These are phyloP conservation scores for Tragelaphus strepsiceros DNA, from an alignment of 2,113 vertebrate species.

Conservation along the genomic window DNA sequence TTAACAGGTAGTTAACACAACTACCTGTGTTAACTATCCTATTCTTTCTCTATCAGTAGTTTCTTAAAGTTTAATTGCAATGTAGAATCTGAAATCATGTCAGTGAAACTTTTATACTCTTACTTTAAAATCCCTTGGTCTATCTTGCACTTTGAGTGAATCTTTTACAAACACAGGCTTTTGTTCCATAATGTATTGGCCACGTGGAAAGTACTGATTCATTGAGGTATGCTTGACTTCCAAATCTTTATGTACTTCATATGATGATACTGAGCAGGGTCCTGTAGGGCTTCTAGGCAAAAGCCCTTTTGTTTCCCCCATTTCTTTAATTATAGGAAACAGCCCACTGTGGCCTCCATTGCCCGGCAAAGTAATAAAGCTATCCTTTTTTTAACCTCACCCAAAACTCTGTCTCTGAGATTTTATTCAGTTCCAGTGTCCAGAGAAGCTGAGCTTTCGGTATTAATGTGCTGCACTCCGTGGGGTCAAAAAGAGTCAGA, in stretches of 20 bases:
- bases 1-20: not conserved
- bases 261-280: not conserved
- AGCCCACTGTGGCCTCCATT: not conserved
- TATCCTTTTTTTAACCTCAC: not conserved
- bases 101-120: not conserved
- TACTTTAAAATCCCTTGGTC: constrained; percentile 4
- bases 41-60: not conserved
- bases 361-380: not conserved
- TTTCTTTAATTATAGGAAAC: not conserved
- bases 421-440: not conserved
- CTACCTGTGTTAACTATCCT: not conserved
- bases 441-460: not conserved
- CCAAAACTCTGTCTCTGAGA: not conserved
- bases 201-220: not conserved
- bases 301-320: not conserved
- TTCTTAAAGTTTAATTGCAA: not conserved
- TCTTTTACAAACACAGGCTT: not conserved
- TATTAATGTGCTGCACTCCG: not conserved
- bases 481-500: not conserved
- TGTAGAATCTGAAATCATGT: not conserved
- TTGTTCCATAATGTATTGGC: not conserved
- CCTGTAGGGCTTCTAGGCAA: not conserved
- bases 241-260: not conserved
- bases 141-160: not conserved
- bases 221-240: not conserved